Conservation (phyloP, 2,113 vertebrate species). For the Piliocolobus tephrosceles region DNA sequence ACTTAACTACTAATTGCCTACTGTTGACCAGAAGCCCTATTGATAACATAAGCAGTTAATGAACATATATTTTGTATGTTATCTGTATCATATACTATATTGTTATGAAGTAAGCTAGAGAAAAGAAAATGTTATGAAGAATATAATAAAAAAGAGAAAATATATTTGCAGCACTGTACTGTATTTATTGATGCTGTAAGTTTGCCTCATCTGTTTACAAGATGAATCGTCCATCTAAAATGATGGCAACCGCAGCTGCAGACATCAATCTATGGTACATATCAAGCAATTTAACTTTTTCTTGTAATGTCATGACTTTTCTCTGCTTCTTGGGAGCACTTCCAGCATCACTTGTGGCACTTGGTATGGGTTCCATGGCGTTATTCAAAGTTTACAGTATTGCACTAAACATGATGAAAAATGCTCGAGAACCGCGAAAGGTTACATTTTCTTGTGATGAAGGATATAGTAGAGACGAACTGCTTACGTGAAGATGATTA, state of each 20-base stretch:
- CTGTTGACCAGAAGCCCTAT: neutral
- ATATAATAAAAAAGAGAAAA: neutral
- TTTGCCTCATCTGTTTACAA: neutral
- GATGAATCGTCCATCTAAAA: neutral
- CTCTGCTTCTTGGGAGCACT: neutral
- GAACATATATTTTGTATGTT: neutral
- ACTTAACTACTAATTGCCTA: neutral
- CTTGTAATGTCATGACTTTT: neutral
- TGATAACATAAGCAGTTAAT: neutral
- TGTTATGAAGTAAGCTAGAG: neutral
- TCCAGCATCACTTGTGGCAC: neutral
- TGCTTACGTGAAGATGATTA: neutral
- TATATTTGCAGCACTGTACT: neutral
- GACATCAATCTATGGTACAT: neutral
- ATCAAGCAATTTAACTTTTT: neutral
- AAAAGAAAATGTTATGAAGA: neutral
- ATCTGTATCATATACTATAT: neutral
- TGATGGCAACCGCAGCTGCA: neutral
- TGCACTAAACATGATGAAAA: neutral
- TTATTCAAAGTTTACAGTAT: neutral
- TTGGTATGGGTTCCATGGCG: neutral
- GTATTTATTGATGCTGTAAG: neutral
- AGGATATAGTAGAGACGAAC: neutral
- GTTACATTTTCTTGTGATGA: neutral
- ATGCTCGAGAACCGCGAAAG: neutral